Conservation (phyloP, 2,113 vertebrate genomes). For the Brienomyrus brachyistius region DNA sequence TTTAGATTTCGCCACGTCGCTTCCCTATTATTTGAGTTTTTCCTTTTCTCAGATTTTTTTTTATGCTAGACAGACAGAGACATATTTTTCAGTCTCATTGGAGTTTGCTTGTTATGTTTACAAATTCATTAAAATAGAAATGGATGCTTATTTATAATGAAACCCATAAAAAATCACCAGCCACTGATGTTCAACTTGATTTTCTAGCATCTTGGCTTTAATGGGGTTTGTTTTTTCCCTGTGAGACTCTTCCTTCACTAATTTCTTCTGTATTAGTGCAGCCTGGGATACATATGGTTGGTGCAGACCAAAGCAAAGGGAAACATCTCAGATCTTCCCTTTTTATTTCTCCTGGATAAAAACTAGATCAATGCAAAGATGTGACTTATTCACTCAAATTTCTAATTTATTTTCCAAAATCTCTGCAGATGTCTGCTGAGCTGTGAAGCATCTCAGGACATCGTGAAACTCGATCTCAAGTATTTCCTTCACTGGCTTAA, state of each 20-base stretch:
- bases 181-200: background rate
- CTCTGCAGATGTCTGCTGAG: background rate
- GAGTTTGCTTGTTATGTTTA: background rate
- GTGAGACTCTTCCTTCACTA: background rate
- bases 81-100: background rate
- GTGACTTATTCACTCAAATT: background rate
- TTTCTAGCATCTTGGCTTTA: background rate
- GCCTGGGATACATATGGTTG: background rate
- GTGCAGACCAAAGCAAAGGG: background rate
- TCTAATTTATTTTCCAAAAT: background rate
- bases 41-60: background rate
- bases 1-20: conserved; percentile 22
- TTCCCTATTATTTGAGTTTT: conserved; percentile 20
- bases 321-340: background rate
- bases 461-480: background rate
- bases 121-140: background rate
- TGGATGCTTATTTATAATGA: background rate
- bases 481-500: background rate
- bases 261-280: background rate
- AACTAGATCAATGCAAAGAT: background rate
- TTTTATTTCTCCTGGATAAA: background rate
- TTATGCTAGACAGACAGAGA: background rate
- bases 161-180: background rate
- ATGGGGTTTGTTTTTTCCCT: background rate
- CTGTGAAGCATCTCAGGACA: background rate